Evolutionary conservation across 2,113 vertebrate genomes (phyloP), one percentile per base, ranked within the genome.

Genomic region (Barnardius zonarius): DNA sequence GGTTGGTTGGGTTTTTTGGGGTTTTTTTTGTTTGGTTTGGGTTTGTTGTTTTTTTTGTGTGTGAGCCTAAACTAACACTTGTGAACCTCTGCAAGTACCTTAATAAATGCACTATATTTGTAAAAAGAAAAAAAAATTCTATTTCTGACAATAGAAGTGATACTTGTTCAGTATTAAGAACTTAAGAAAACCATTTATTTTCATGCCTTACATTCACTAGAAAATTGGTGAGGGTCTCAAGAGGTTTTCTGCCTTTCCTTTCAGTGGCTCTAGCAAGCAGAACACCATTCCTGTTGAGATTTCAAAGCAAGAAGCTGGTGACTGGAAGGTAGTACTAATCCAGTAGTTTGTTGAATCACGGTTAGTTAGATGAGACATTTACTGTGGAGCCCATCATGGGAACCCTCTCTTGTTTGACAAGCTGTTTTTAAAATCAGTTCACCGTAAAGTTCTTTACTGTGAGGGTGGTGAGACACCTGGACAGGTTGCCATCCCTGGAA

Each of bases 121-220:
- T 17, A 3, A 57, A 70, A 54, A 5, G 3, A 10, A 62, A 43
- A 35, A 64, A 51, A 0, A 5, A 10, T 20, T 64, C 10, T 0
- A 0, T 63, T 79, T 72, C 57, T 80, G 37, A 17, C 33, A 48
- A 30, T 59, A 16, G 37, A 57, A 48, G 51, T 48, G 18, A 17
- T 70, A 33, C 5, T 39, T 39, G 22, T 7, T 83, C 77, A 12
- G 6, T 35, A 25, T 76, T 75, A 55, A 75, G 27, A 27, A 20
- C 27, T 48, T 68, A 14, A 17, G 23, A 62, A 51, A 61, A 55
- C 2, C 3, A 11, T 30, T 61, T 11, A 52, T 85, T 92, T 86
- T 30, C 7, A 4, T 61, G 66, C 39, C 44, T 66, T 61, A 7
- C 24, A 48, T n/a, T 86, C 44, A 27, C 67, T 79, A 35, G 43